Conservation (phyloP, 2,113 vertebrate species). For the Lamprotornis superbus region DNA sequence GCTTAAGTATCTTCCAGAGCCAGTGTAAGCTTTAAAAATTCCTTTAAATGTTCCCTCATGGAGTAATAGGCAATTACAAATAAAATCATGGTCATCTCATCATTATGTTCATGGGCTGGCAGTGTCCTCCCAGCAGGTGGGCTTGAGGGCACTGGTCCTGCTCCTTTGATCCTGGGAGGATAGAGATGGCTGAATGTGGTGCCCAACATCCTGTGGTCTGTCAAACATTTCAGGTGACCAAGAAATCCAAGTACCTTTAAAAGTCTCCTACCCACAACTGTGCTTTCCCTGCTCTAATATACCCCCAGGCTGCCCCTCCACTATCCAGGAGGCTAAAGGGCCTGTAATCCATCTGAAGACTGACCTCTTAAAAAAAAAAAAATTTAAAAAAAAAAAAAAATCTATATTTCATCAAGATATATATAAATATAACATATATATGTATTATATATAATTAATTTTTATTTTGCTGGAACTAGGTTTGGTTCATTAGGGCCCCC, state of each 20-base stretch:
- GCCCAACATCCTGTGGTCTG: fast-evolving
- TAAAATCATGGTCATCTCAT: background rate
- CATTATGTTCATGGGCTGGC: background rate
- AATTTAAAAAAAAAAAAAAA: too few relatives aligned
- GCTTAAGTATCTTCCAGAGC: background rate
- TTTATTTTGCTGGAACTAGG: background rate
- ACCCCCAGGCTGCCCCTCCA: background rate
- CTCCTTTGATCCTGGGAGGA: background rate
- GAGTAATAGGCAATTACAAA: background rate
- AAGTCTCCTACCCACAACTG: background rate
- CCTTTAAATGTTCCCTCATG: background rate
- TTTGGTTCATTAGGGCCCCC: background rate
- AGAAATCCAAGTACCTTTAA: background rate
- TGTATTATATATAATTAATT: background rate
- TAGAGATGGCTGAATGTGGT: background rate
- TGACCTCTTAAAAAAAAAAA: background rate
- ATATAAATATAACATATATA: too few relatives aligned
- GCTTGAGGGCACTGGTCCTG: background rate
- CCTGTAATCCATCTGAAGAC: background rate
- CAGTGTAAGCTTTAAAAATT: background rate
- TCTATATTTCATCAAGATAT: background rate
- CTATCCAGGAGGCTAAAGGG: too few relatives aligned
- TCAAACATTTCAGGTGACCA: background rate
- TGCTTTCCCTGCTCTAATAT: background rate
- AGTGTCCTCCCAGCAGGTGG: background rate